These are phyloP conservation scores for Felis chaus DNA, from an alignment of 2,113 vertebrate genomes.

Conservation along the genomic window DNA sequence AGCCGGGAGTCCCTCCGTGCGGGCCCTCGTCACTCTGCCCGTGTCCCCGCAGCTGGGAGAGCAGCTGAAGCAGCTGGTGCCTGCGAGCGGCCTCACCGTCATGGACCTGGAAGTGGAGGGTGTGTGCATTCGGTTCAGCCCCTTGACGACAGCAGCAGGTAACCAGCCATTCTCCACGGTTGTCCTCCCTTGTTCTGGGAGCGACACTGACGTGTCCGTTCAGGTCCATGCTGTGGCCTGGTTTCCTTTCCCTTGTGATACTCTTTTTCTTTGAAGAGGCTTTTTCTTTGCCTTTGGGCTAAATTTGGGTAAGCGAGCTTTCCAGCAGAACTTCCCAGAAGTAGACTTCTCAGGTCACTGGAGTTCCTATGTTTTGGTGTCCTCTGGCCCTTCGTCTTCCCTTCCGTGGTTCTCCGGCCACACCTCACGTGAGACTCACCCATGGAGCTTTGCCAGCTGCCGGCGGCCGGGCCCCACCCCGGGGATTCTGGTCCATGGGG, in stretches of 20 bases:
- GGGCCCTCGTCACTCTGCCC: not conserved
- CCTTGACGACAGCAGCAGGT: constrained; percentile 95
- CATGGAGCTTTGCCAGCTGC: not conserved
- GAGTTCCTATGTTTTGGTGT: not conserved
- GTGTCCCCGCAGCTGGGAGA: constrained; percentile 89
- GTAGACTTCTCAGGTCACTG: not conserved
- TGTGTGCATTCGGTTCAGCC: constrained; percentile 93
- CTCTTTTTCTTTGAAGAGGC: not conserved
- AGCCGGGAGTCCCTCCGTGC: accelerated
- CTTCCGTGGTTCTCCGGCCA: not conserved
- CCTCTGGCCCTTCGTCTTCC: not conserved
- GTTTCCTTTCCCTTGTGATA: not conserved
- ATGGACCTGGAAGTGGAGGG: constrained; percentile 96
- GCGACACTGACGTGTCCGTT: accelerated
- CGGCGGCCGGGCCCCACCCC: not conserved
- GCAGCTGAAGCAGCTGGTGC: constrained; percentile 89
- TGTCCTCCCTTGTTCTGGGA: not conserved
- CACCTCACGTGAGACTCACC: not conserved
- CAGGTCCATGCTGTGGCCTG: not conserved
- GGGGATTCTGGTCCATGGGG: not conserved
- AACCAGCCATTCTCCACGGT: not conserved
- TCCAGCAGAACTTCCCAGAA: not conserved
- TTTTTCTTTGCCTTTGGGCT: not conserved
- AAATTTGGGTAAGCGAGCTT: not conserved
- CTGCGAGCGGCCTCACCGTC: constrained; percentile 90